These are phyloP conservation scores for Syrphus vitripennis DNA, from an alignment of 2,888 invertebrate genomes.

Conservation along the genomic window DNA sequence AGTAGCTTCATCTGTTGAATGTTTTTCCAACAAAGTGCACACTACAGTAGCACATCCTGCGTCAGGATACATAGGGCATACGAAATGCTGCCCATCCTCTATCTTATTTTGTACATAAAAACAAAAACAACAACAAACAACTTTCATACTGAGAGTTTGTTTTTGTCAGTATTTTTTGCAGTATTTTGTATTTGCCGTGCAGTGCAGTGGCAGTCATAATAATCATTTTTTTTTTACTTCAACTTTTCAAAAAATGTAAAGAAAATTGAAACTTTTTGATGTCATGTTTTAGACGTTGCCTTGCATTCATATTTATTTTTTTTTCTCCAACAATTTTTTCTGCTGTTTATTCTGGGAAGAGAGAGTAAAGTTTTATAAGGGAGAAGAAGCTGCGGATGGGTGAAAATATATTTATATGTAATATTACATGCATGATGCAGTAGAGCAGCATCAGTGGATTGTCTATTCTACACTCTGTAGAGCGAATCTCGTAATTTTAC, in stretches of 20 bases:
- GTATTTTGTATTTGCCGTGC: not conserved
- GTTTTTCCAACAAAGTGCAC: slow-evolving; percentile 70
- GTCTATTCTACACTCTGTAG: slow-evolving; percentile 17
- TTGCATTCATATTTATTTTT: slow-evolving; percentile 44
- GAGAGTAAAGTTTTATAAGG: slow-evolving; percentile 17
- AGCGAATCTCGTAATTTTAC: slow-evolving; percentile 42
- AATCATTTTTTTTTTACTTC: not conserved
- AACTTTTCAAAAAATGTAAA: slow-evolving; percentile 23
- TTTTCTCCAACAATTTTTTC: slow-evolving; percentile 9
- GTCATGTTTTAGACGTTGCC: slow-evolving; percentile 67
- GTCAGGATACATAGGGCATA: slow-evolving; percentile 43
- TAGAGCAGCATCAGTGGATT: not conserved
- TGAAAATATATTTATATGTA: not conserved
- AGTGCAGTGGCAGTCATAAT: slow-evolving; percentile 12
- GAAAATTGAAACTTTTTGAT: slow-evolving; percentile 60
- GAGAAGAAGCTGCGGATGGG: not conserved
- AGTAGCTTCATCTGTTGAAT: slow-evolving; percentile 70
- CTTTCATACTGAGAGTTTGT: slow-evolving; percentile 46
- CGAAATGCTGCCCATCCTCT: slow-evolving; percentile 37
- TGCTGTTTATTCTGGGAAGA: not conserved
- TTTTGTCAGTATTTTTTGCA: not conserved
- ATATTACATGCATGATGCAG: no score
- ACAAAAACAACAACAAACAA: not conserved
- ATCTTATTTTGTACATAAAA: not conserved
- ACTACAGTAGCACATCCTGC: slow-evolving; percentile 39